These are phyloP conservation scores for Dunckerocampus dactyliophorus DNA, from an alignment of 2,113 vertebrate genomes.

Conservation along the genomic window DNA sequence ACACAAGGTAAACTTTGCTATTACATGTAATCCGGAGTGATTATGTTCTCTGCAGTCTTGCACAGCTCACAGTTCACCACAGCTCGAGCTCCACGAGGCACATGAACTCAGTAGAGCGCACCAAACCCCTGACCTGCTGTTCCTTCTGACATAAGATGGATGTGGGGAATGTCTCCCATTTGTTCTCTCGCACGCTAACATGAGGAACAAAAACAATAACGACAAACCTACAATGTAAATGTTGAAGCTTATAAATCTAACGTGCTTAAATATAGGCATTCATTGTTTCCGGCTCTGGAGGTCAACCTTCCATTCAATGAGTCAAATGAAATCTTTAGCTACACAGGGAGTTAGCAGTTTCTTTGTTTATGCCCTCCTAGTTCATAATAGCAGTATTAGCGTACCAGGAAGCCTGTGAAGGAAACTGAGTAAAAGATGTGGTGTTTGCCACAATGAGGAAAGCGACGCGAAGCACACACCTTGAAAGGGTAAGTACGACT, in stretches of 20 bases:
- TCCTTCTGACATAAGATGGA: conserved; percentile 47
- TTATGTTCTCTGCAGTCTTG: neutral
- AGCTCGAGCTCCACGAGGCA: conserved; percentile 12
- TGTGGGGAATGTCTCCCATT: conserved; percentile 26
- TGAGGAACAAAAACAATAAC: conserved; percentile 9
- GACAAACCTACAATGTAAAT: neutral
- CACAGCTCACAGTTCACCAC: neutral
- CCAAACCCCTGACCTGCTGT: conserved; percentile 42
- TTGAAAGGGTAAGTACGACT: neutral
- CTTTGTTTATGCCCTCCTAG: neutral
- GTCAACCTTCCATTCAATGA: too few relatives aligned
- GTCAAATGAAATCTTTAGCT: too few relatives aligned
- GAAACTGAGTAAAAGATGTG: neutral
- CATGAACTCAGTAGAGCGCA: conserved; percentile 23
- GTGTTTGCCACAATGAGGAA: neutral
- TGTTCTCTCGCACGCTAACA: conserved; percentile 3
- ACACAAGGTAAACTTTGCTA: neutral
- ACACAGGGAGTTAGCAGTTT: neutral
- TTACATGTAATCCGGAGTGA: neutral
- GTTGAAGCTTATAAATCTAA: conserved; percentile 10
- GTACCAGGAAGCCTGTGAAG: neutral
- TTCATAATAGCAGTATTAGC: neutral
- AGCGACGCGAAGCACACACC: neutral
- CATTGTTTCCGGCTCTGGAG: too few relatives aligned
- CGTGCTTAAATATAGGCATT: too few relatives aligned